Evolutionary conservation across 2,888 invertebrate species (phyloP), one percentile per base, ranked within the genome.

Genomic region (Athetis lepigone): DNA sequence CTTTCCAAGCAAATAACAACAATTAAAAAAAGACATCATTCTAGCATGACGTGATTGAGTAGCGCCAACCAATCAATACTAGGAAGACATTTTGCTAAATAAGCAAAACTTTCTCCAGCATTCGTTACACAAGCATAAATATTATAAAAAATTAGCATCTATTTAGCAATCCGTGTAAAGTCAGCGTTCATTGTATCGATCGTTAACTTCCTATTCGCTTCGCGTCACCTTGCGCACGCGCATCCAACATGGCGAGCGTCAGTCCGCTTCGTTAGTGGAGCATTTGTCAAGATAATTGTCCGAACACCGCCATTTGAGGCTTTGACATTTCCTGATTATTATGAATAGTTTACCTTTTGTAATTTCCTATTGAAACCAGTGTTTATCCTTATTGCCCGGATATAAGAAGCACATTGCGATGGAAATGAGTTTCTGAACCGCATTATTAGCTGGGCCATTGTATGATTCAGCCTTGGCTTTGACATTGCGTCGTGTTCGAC

Each of bases 271-370:
- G 90, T 92, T 93, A 93, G 92, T 83, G 75, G 84, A 87, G 88
- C 90, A 92, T 93, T 93, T 92, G 92, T 92, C 90, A 91, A 90
- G 90, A 91, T 91, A 92, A 92, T 92, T 91, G 91, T 89, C 86
- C 83, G 85, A 88, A 88, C 86, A 75, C 67, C 82, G 80, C 89
- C 89, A 87, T 90, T 91, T 88, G 83, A 85, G 84, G 85, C 82
- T 85, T 82, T 85, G 89, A 90, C 88, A 84, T 90, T 91, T 92
- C 89, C 90, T 89, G 87, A 84, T 89, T 88, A 86, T 85, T 85
- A 87, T 86, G 84, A 87, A 86, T 83, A 85, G 73, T 59, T 66
- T 66, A 66, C 61, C 58, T 76, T 57, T 68, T 67, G 62, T 58
- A 62, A 62, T 68, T 55, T 75, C 63, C 57, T 68, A 65, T 70